Evolutionary conservation across 2,797 vertebrate genomes (phyloP), one percentile per base, ranked within the genome.

Genomic region (Falco columbarius): DNA sequence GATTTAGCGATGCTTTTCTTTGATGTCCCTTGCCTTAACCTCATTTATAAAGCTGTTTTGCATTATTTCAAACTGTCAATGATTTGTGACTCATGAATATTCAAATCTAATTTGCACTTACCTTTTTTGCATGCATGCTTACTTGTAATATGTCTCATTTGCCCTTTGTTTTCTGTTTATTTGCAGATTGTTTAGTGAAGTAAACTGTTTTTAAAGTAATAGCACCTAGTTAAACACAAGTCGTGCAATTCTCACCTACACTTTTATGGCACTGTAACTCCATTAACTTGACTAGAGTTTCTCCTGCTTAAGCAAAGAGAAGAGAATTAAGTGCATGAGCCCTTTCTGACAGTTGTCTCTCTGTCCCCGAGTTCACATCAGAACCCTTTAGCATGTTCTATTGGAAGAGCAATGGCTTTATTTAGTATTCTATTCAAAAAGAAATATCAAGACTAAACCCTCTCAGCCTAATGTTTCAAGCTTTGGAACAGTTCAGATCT

Each of bases 41-140:
- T 98, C 98, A 98, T 98, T 98, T 98, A 98, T 98, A 98, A 98
- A 98, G 97, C 97, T 98, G 97, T 96, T 98, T 98, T 98, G 97
- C 97, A 98, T 98, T 98, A 98, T 98, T 98, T 98, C 97, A 98
- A 98, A 98, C 96, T 97, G 97, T 97, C 98, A 98, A 96, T 98
- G 97, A 98, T 98, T 98, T 98, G 97, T 98, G 97, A 93, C 96
- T 98, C 97, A 98, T 98, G 97, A 98, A 98, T 98, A 98, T 98
- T 98, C 98, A 98, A 97, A 97, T 97, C 97, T 98, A 97, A 98
- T 98, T 98, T 98, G 96, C 97, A 98, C 98, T 98, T 98, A 98
- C 97, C 95, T 98, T 97, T 97, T 98, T 97, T 97, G 96, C 95
- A 98, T 97, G 96, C 97, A 95, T 93, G 92, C 96, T 97, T 98